phyloP scores from a whole-genome alignment of 2,888 invertebrate genomes.

The Candidula unifasciata region DNA sequence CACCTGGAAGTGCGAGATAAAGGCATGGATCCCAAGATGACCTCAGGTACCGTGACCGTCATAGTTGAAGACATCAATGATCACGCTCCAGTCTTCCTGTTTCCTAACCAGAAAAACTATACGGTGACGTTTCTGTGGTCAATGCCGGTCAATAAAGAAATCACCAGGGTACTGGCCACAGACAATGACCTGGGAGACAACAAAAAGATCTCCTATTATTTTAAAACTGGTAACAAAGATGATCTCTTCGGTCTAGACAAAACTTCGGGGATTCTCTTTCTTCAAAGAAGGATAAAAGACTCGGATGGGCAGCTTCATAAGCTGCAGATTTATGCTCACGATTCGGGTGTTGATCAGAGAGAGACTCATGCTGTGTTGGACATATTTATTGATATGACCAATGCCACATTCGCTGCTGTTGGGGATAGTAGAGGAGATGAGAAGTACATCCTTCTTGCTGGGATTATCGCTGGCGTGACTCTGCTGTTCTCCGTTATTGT shows the following conservation, averaged over 20 bases:
- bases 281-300: conserved; percentile 93
- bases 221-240: conserved; percentile 95
- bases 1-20: conserved; percentile 91
- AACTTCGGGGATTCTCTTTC: conserved; percentile 88
- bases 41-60: conserved; percentile 93
- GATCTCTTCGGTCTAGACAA: conserved; percentile 96
- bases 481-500: conserved; percentile 55
- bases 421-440: conserved; percentile 48
- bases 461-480: conserved; percentile 55
- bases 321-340: conserved; percentile 91
- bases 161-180: conserved; percentile 86
- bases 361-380: conserved; percentile 53
- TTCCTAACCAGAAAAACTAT: conserved; percentile 68
- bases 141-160: conserved; percentile 62
- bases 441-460: conserved; percentile 55
- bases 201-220: conserved; percentile 94
- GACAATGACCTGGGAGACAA: conserved; percentile 96
- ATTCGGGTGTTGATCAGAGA: conserved; percentile 90
- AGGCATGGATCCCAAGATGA: conserved; percentile 82
- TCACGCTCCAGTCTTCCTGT: conserved; percentile 85
- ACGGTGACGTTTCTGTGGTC: conserved; percentile 66
- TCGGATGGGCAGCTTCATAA: conserved; percentile 85
- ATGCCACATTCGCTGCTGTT: conserved; percentile 52
- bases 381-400: conserved; percentile 55
- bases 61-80: conserved; percentile 97